These are phyloP conservation scores for Teleiodes luculella DNA, from an alignment of 2,888 invertebrate species.

Conservation along the genomic window DNA sequence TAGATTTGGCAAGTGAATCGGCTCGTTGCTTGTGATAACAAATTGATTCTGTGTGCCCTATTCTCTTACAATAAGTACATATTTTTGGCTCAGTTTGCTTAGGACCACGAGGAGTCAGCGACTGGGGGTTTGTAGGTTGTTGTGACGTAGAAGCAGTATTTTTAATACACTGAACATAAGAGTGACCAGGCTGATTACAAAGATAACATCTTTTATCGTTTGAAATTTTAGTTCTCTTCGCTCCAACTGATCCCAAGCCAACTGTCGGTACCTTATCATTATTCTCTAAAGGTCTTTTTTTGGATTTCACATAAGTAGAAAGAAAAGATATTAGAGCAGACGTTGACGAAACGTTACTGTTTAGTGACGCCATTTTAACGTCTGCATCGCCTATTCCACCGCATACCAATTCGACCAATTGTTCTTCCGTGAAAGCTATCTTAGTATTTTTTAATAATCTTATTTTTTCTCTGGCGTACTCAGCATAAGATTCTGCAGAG, in stretches of 20 bases:
- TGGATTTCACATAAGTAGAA: neutral
- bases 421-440: conserved; percentile 18
- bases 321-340: neutral
- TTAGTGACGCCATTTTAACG: neutral
- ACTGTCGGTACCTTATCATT: neutral
- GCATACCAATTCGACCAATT: conserved; percentile 22
- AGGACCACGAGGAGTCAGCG: too few relatives aligned
- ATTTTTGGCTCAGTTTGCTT: neutral
- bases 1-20: neutral
- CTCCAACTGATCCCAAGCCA: neutral
- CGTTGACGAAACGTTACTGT: neutral
- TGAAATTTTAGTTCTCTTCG: neutral
- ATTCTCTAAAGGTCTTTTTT: neutral
- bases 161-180: neutral
- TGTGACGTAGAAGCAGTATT: neutral
- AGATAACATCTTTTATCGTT: neutral
- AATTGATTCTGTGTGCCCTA: conserved; percentile 1
- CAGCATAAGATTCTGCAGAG: conserved; percentile 14
- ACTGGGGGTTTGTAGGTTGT: neutral
- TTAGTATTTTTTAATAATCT: conserved; percentile 21
- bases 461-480: conserved; percentile 25
- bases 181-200: neutral
- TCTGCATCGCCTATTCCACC: conserved; percentile 13
- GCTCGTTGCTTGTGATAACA: conserved; percentile 4
- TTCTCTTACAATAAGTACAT: conserved; percentile 14